Conservation (phyloP, 2,113 vertebrate genomes). For the Hemichromis elongatus region DNA sequence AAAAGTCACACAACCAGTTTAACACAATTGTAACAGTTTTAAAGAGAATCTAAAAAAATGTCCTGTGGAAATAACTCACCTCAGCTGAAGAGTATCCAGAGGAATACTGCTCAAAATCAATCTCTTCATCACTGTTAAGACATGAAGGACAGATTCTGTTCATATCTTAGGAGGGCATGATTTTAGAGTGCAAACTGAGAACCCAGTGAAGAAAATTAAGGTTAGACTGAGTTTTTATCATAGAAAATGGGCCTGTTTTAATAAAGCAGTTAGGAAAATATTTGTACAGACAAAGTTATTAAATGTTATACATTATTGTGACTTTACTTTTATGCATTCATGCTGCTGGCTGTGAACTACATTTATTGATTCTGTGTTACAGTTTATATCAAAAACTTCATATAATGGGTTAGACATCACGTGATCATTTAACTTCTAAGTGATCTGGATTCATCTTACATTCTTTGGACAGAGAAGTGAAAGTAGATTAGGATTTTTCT, state of each 20-base stretch:
- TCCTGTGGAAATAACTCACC: constrained; percentile 72
- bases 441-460: not conserved
- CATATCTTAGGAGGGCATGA: not conserved
- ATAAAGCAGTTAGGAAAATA: not conserved
- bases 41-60: not conserved
- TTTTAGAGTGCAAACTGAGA: not conserved
- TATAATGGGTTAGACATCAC: not conserved
- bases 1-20: not conserved
- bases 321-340: fast-evolving
- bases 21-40: not conserved
- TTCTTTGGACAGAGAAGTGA: not conserved
- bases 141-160: constrained; percentile 9
- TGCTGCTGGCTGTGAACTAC: not conserved
- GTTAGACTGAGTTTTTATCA: not conserved
- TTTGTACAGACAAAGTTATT: not conserved
- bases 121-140: constrained; percentile 83
- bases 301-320: fast-evolving
- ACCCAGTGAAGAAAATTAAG: not conserved
- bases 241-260: not conserved
- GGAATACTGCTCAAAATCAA: constrained; percentile 88
- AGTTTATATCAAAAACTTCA: not conserved
- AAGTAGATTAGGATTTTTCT: not conserved
- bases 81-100: constrained; percentile 97
- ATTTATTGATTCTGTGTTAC: not conserved
- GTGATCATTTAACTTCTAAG: not conserved